Base-by-base conservation (phyloP, 30 jellyfish, hydroid and myxozoan species). In the Pseudorhiza aurosa region DNA sequence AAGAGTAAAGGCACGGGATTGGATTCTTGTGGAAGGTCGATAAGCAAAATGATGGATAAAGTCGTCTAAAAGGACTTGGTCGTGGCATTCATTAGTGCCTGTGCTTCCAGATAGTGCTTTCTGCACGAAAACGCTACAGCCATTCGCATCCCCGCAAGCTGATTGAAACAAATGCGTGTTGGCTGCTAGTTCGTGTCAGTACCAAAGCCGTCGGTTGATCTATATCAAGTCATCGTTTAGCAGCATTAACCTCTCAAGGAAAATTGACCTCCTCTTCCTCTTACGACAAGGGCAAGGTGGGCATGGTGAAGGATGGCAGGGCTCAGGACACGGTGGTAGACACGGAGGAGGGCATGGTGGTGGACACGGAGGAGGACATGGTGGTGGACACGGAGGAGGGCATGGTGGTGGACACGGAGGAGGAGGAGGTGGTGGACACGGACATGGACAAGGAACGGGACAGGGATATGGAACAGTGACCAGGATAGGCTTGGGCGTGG, bases 341-440 rank as follows among this genome's bases (percentile, higher is more conserved):
- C 78, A 79, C 4, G 93, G 90, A 1, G 88, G 86, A 14, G 93
- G 93, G 28, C 74, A 58, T 14, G 95, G 87, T 8, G 96, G 85
- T 3, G 98, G 97, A 32, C 88, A 69, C 18, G 87, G 88, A 30
- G 92, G 88, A 2, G 96, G 96, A 27, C 95, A 73, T 6, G 97
- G 99, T 1, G 92, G 69, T 1, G 89, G 89, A 31, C 85, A 70
- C 36, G 87, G 87, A 8, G 91, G 17, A 6, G 96, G 88, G 55
- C 78, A 57, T 75, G 75, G 55, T 21, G 55, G 53, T 3, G 55
- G 14, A 31, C 53, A 72, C 25, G 40, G 89, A 53, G 82, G 83
- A 29, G 97, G 95, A 36, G 81, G 75, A 11, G 95, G 95, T 11
- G 85, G 95, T 22, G 99, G 99, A 30, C 99, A 95, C 4, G 99